These are phyloP conservation scores for Gobiocypris rarus DNA, from an alignment of 2,113 vertebrate species.

Conservation along the genomic window DNA sequence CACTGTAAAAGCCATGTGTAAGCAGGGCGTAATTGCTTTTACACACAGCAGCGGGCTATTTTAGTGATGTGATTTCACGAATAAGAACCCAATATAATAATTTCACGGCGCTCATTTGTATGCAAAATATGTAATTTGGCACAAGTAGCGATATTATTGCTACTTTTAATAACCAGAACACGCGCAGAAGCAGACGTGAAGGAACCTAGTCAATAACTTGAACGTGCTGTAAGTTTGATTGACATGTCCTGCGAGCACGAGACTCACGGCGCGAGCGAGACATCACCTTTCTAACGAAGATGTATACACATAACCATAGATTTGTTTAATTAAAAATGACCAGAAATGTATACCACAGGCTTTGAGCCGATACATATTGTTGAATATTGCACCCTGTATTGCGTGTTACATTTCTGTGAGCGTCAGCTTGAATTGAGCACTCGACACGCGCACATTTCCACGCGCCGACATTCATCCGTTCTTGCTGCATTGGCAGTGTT, in stretches of 20 bases:
- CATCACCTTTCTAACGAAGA: background rate
- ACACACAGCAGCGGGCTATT: background rate
- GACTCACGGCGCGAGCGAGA: background rate
- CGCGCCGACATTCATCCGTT: conserved; percentile 57
- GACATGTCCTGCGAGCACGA: conserved; percentile 7
- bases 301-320: background rate
- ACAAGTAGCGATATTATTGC: background rate
- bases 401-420: background rate
- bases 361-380: background rate
- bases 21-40: conserved; percentile 6
- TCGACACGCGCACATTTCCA: conserved; percentile 54
- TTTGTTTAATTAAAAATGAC: background rate
- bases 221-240: conserved; percentile 35
- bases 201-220: background rate
- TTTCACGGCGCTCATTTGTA: background rate
- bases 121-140: background rate
- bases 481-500: conserved; percentile 75
- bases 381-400: background rate
- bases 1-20: background rate
- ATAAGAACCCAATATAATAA: background rate
- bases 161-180: background rate
- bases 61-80: background rate
- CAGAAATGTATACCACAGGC: background rate
- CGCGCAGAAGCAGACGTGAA: background rate
- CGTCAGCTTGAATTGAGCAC: conserved; percentile 30